phyloP scores from a whole-genome alignment of 2,113 vertebrate species.

The Chrysemys picta region DNA sequence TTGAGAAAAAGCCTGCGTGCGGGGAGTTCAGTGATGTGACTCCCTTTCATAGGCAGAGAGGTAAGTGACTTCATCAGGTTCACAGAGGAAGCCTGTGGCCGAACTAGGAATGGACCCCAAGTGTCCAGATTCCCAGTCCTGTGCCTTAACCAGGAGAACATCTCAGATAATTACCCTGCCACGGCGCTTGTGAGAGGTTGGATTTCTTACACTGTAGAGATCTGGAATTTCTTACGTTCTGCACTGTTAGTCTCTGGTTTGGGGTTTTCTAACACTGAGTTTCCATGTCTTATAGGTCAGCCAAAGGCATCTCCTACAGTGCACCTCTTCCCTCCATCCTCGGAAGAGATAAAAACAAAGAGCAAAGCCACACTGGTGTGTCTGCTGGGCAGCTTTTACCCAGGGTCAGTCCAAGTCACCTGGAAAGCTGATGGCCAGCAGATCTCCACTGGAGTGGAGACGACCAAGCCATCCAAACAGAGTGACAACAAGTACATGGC shows the following conservation, averaged over 20 bases:
- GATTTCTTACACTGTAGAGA: background rate
- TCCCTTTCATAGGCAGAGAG: too few relatives aligned
- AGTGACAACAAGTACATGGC: constrained; percentile 50
- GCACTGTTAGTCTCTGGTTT: background rate
- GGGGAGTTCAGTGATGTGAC: too few relatives aligned
- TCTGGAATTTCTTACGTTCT: background rate
- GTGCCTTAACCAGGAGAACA: background rate
- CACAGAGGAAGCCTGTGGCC: background rate
- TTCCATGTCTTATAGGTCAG: rapidly evolving
- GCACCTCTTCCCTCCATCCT: background rate
- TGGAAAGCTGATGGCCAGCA: background rate
- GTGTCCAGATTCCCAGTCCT: too few relatives aligned
- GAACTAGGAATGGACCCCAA: background rate
- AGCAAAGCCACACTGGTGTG: constrained; percentile 65
- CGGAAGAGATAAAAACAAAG: rapidly evolving
- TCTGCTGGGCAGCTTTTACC: constrained; percentile 18
- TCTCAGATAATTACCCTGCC: background rate
- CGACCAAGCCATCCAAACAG: background rate
- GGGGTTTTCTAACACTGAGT: background rate
- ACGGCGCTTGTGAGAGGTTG: background rate
- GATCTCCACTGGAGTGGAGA: rapidly evolving
- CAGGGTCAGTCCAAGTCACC: rapidly evolving
- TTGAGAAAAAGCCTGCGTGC: too few relatives aligned
- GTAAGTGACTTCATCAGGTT: background rate
- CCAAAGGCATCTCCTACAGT: background rate